Base-by-base conservation (phyloP, 2,113 vertebrate species). In the Neolamprologus devosi region DNA sequence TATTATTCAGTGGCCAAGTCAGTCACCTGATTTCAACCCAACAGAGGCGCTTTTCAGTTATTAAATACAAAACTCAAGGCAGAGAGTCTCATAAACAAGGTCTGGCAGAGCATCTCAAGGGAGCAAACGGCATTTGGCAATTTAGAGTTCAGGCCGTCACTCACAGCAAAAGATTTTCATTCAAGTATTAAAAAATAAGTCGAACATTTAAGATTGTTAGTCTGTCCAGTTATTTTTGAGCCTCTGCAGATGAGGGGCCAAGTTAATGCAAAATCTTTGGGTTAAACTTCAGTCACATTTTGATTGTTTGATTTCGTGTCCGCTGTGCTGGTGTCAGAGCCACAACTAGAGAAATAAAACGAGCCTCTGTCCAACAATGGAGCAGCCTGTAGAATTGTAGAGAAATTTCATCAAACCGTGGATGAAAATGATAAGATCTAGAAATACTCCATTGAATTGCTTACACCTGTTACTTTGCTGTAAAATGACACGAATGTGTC, bases 301-400 rank as follows among this genome's bases (percentile, higher is more conserved):
- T 21, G 12, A 70, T 42, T 23, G 65, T 70, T 70, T 70, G n/a
- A 37, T 13, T 40, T 68, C 1, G 19, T 21, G 14, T 63, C 30
- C 0, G 0, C 28, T 63, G 28, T 63, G 58, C 28, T 7, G 30
- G 11, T 68, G 63, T 42, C 35, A 23, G 12, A 70, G 65, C n/a
- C 35, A 70, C 0, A 16, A 23, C 65, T 8, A 3, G 4, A 21
- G n/a, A 9, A 68, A 68, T 14, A 42, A 6, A 70, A 70, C 0
- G 35, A 23, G 65, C 35, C 12, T 42, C 8, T 42, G 12, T 42
- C 65, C 65, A 70, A 42, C 12, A 68, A 68, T 68, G 35, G n/a
- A 40, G 35, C 65, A 70, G 35, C 35, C 0, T 42, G 35, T 14
- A 70, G 35, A 40, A 6, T 9, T 70, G 65, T 16, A 4, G 65